Base-by-base conservation (phyloP, 2,888 invertebrate species). In the Ceramica pisi region DNA sequence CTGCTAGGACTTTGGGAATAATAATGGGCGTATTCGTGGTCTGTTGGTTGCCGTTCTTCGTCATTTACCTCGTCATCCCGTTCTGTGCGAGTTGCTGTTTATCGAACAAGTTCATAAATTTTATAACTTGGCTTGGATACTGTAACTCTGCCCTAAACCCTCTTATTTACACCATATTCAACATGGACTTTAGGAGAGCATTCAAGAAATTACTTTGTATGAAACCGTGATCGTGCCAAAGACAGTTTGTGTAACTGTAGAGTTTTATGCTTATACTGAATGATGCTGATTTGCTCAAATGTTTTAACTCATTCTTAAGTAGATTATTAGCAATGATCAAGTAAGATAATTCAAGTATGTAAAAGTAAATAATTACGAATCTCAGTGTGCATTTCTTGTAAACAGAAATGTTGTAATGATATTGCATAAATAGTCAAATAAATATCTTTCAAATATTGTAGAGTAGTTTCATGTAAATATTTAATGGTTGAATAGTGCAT, bases 21-120 rank as follows among this genome's bases (percentile, higher is more conserved):
- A 99, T 99, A 72, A 99, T 99, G 98, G 99, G 99, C 8, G 99
- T 99, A 0, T 99, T 99, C 92, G 99, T 99, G 61, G 97, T 99
- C 14, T 99, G 99, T 93, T 99, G 99, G 99, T 96, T 99, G 75
- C 99, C 99, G 7, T 99, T 99, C 96, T 99, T 99, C 93, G 97
- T 99, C 50, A 98, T 99, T 97, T 99, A 99, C 93, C 97, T 99
- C 60, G 98, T 99, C 78, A 96, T 98, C 82, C 99, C 99, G 7
- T 99, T 99, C 92, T 98, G 98, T 90, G 96, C 97, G 16, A 96
- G 96, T 80, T 98, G 98, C 92, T 98, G 98, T 89, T 97, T 98
- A 46, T 98, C 98, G 6, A 97, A 97, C 79, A 97, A 98, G 90
- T 96, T 98, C 78, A 98, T 98, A 79, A 98, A 98, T 93, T 98